Conservation (phyloP, 2,797 vertebrate genomes). For the Potorous gilbertii region DNA sequence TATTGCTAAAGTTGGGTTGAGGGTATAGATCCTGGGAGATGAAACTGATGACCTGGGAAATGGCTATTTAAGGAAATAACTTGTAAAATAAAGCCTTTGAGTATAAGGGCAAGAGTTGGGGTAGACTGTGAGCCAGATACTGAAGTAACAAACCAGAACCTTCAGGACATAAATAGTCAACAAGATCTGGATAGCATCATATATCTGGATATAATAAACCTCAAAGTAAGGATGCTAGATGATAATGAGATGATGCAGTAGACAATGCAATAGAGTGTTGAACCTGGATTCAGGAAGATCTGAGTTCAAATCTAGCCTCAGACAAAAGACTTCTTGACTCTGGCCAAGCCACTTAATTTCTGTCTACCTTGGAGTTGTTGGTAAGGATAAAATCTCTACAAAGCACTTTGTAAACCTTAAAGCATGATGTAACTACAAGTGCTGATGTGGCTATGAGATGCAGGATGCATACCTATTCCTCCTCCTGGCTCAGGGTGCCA, state of each 20-base stretch:
- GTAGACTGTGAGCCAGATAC: neutral
- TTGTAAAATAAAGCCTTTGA: neutral
- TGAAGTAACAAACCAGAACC: neutral
- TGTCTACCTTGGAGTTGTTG: neutral
- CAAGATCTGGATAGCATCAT: neutral
- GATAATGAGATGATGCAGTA: no score
- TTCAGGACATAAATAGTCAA: neutral
- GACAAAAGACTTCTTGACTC: neutral
- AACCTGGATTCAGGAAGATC: neutral
- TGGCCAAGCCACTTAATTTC: neutral
- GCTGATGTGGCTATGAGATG: neutral
- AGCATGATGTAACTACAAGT: neutral
- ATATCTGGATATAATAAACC: neutral
- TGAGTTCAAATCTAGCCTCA: neutral
- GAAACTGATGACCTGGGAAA: neutral
- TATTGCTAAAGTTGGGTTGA: neutral
- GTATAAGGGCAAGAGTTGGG: neutral
- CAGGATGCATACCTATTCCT: neutral
- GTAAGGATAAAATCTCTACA: neutral
- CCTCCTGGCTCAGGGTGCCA: neutral
- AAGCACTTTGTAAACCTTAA: neutral
- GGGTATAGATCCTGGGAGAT: neutral
- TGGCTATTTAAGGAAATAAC: neutral
- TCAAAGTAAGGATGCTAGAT: neutral
- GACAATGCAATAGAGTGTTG: neutral